Evolutionary conservation across 1,140 invertebrate genomes (phyloP), one percentile per base, ranked within the genome.

Genomic region (Dysdera silvatica): DNA sequence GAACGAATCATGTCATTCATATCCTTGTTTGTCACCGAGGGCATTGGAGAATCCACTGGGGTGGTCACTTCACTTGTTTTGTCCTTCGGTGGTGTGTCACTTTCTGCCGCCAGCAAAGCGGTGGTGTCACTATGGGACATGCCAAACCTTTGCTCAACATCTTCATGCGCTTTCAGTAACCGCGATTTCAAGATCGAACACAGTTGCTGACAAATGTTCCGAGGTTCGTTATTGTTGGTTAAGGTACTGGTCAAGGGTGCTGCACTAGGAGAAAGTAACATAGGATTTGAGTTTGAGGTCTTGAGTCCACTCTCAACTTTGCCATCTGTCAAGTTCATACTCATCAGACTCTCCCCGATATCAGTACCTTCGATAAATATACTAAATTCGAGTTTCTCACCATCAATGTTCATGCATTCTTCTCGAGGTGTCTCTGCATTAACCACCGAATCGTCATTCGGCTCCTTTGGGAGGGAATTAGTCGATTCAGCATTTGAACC

Each of bases 121-220:
- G 20, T 31, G 8, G 48, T 60, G 18, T 55, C 66, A 14, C 51
- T 58, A 35, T 43, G 31, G 7, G 65, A 52, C 65, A 66, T 66
- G 24, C 80, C 81, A 61, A 78, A 82, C 33, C 80, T 76, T 31
- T 78, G 77, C 0, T 79, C 79, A 6, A 86, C 80, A 69, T 84
- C 81, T 18, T 80, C 78, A 35, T 87, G 84, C 7, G 87, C 87
- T 61, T 86, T 83, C 3, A 84, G 77, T 47, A 90, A 77, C 70
- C 88, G 87, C 18, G 82, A 80, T 69, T 87, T 85, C 54, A 90
- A 84, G 26, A 87, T 76, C 2, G 83, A 82, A 73, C 86, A 87
- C 23, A 89, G 79, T 67, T 85, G 58, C 31, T 83, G 40, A 83
- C 84, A 72, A 85, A 88, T 12, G 87, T 84, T 71, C 83, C 72